Evolutionary conservation across 2,888 invertebrate genomes (phyloP), one percentile per base, ranked within the genome.

Genomic region (Brachypterus glaber): DNA sequence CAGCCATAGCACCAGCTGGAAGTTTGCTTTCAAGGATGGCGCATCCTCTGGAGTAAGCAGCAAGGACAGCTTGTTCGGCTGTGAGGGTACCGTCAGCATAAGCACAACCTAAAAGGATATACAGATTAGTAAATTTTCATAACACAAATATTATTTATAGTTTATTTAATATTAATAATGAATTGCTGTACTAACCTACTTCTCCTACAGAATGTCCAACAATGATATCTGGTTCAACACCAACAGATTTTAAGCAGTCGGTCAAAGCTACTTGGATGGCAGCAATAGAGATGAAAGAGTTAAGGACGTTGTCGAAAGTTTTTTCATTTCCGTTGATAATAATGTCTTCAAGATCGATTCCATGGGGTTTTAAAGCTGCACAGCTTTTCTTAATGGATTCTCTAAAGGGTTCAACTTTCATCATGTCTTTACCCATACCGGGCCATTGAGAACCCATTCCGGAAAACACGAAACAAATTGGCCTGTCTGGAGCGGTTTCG

Each of bases 381-480:
- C 87, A 82, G 47, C 84, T 82, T 44, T 77, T 77, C 48, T 74
- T 70, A 48, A 97, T 77, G 40, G 88, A 83, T 37, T 77, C 73
- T 45, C 78, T 79, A 69, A 96, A 96, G 1, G 72, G 68, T 36
- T 90, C 87, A 45, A 97, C 70, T 44, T 72, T 67, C 79, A 96
- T 81, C 49, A 98, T 72, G 41, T 82, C 76, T 58, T 80, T 80
- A 9, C 82, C 95, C 96, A 97, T 97, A 54, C 90, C 91, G 32
- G 86, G 75, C 96, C 96, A 97, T 68, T 97, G 97, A 27, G 89
- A 84, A 9, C 97, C 97, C 97, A 98, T 97, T 41, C 98, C 98
- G 30, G 93, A 85, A 69, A 92, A 97, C 45, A 97, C 77, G 66
- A 79, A 97, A 90, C 95, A 97, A 37, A 96, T 68, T 1, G 95